Evolutionary conservation across 2,113 vertebrate genomes (phyloP).

Genomic region (Elanus axillaris): DNA sequence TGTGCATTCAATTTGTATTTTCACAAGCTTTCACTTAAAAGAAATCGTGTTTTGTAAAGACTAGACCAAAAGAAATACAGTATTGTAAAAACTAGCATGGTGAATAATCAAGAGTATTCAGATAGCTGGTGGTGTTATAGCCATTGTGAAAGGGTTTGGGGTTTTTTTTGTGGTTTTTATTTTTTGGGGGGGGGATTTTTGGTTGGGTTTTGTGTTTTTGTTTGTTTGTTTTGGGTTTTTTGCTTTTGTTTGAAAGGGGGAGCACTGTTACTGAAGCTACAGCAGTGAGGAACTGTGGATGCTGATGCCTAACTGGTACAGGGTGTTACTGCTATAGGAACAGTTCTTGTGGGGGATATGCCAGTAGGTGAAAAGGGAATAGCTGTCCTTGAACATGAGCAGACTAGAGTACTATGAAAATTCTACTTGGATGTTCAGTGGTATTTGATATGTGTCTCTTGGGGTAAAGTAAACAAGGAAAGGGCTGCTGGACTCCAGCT

Average conservation of each 20-base stretch:
- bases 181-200: too few species aligned
- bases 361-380: background rate
- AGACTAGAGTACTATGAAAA: background rate
- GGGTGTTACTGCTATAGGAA: background rate
- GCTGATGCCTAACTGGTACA: background rate
- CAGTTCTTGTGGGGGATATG: accelerated
- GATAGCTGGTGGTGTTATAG: background rate
- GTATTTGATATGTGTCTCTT: background rate
- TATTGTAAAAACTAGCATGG: background rate
- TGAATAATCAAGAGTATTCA: background rate
- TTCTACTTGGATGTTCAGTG: background rate
- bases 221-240: too few species aligned
- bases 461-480: background rate
- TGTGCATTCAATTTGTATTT: background rate
- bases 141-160: background rate
- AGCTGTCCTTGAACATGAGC: background rate
- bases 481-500: background rate
- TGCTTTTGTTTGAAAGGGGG: background rate
- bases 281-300: background rate
- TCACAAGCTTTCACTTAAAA: background rate
- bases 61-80: background rate
- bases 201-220: background rate
- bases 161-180: background rate
- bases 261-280: background rate
- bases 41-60: background rate